Conservation (phyloP, 2,797 vertebrate species). For the Alfaro cultratus region DNA sequence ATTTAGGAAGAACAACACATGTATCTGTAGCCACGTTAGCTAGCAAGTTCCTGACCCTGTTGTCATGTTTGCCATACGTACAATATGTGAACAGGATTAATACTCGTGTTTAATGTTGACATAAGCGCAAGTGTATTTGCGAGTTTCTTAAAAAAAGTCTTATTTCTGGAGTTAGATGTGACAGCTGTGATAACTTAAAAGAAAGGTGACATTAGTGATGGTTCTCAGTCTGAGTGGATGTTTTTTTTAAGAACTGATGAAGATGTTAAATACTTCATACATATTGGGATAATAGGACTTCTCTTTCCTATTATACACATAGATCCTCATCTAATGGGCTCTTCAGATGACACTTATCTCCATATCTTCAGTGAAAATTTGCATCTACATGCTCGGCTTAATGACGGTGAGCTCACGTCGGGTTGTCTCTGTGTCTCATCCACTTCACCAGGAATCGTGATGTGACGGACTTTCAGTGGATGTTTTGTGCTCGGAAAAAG, state of each 20-base stretch:
- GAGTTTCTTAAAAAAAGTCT: neutral
- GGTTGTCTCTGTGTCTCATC: conserved; percentile 24
- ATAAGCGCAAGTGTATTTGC: neutral
- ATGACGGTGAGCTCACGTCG: conserved; percentile 37
- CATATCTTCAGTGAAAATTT: conserved; percentile 45
- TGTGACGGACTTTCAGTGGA: conserved; percentile 34
- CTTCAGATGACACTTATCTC: conserved; percentile 50
- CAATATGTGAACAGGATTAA: neutral
- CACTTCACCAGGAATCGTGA: conserved; percentile 29
- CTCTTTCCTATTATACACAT: conserved; percentile 48
- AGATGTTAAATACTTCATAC: conserved; percentile 47
- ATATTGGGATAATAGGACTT: conserved; percentile 52
- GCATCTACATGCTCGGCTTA: conserved; percentile 55
- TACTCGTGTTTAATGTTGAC: neutral
- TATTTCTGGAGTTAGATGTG: conserved; percentile 1
- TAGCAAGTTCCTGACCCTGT: neutral
- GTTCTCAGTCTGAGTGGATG: conserved; percentile 20
- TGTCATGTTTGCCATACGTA: neutral
- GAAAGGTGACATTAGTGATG: conserved; percentile 2
- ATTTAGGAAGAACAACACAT: neutral
- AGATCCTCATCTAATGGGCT: conserved; percentile 47
- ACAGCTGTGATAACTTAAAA: conserved; percentile 7
- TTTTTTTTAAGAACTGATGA: conserved; percentile 40
- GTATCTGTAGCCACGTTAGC: neutral
- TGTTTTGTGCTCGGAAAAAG: conserved; percentile 18